Conservation (phyloP, 2,113 vertebrate genomes). For the Burhinus bistriatus region DNA sequence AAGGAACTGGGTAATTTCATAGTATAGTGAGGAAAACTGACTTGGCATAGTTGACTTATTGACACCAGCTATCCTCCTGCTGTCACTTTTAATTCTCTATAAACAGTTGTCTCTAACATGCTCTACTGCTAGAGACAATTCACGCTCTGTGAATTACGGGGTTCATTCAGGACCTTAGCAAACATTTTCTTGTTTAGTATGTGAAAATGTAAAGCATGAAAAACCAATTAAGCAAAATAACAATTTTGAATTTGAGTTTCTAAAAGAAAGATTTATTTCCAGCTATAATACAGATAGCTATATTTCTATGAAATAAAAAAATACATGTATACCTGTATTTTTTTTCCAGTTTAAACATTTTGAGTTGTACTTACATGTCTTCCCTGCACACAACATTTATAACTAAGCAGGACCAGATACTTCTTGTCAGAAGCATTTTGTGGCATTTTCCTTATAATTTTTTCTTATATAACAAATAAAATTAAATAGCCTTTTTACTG, state of each 20-base stretch:
- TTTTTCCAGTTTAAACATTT: not conserved
- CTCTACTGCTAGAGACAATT: not conserved
- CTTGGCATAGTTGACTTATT: not conserved
- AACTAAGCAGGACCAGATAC: too few relatives aligned
- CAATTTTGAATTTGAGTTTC: not conserved
- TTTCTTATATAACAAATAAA: not conserved
- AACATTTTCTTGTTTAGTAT: not conserved
- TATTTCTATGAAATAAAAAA: not conserved
- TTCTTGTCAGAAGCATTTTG: not conserved
- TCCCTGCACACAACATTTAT: not conserved
- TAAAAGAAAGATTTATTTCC: not conserved
- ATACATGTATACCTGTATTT: not conserved
- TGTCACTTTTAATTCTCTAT: not conserved
- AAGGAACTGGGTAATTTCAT: not conserved
- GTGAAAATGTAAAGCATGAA: not conserved
- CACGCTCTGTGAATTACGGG: not conserved
- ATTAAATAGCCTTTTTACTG: not conserved
- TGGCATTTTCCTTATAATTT: not conserved
- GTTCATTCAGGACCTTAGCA: not conserved
- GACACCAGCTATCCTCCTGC: not conserved
- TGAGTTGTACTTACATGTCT: not conserved
- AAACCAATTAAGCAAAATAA: not conserved
- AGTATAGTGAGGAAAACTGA: not conserved
- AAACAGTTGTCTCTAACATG: not conserved
- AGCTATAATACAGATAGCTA: not conserved